Base-by-base conservation (phyloP, 2,113 vertebrate species). In the Protobothrops flavoviridis region DNA sequence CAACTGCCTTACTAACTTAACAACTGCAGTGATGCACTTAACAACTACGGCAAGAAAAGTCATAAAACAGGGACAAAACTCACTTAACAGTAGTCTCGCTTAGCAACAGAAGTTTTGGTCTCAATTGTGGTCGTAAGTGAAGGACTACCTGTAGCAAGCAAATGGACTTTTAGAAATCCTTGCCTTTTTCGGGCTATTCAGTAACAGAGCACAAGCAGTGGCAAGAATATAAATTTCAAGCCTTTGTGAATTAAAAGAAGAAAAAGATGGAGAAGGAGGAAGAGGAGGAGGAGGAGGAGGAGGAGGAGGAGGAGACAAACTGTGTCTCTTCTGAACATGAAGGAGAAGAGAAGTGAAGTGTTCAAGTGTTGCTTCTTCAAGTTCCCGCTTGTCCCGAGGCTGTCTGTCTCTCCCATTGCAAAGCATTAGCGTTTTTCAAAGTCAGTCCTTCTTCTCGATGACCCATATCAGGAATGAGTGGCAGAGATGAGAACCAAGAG, bases 271-370 rank as follows among this genome's bases (percentile, higher is more conserved):
- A 45, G 3, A 3, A 45, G 43, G 3, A 45, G 43, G 43, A 43
- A 3, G 43, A 43, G 56, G 17, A 90, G n/a, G 23, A 43, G 13
- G 33, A 88, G 21, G 9, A 24, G 33, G 88, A 56, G 50, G 12
- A 50, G 55, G 48, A 85, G 24, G 43, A 13, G 24, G 88, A 43
- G 69, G 8, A 91, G 56, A 17, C 29, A 24, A 85, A 13, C 29
- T 53, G 48, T 23, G 23, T 26, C 0, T 26, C 17, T 50, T 20
- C 0, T 26, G 29, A 0, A 48, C 59, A 0, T 26, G 4, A 21
- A 15, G 5, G 0, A 15, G 87, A 43, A 17, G 1, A 91, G 10
- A 10, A 20, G 0, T 0, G 29, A 52, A 91, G 7, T 21, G 7
- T 50, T 64, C 0, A 1, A 1, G 50, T 56, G 59, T 81, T 87